Conservation (phyloP, 1,140 invertebrate genomes). For the Drosophila hydei region DNA sequence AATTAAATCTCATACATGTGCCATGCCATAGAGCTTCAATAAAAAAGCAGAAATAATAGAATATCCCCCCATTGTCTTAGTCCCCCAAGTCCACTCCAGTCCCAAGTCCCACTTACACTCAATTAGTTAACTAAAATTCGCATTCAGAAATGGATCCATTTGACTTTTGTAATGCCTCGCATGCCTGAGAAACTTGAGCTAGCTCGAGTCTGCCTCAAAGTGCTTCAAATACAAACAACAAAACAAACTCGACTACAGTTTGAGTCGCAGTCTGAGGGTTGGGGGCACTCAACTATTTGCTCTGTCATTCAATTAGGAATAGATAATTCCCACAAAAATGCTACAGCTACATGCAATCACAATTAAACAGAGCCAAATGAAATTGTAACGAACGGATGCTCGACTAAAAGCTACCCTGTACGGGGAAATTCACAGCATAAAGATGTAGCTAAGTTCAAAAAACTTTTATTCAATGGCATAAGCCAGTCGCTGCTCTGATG, state of each 20-base stretch:
- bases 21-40: no score
- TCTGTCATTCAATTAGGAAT: slow-evolving; percentile 66
- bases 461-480: no score
- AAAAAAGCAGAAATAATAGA: no score
- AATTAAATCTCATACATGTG: no score
- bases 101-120: no score
- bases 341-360: slow-evolving; percentile 65
- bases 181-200: background rate
- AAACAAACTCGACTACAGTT: background rate
- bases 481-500: no score
- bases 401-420: slow-evolving; percentile 3
- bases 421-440: no score
- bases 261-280: background rate
- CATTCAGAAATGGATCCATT: background rate
- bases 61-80: no score
- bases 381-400: no score
- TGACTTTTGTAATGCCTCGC: background rate
- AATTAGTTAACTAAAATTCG: no score
- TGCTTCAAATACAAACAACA: background rate
- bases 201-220: background rate
- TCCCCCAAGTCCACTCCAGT: no score
- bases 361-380: slow-evolving; percentile 44
- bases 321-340: slow-evolving; percentile 67
- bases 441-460: no score
- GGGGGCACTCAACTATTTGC: slow-evolving; percentile 48